Base-by-base conservation (phyloP, 2,888 invertebrate genomes). In the Cryptus armator region DNA sequence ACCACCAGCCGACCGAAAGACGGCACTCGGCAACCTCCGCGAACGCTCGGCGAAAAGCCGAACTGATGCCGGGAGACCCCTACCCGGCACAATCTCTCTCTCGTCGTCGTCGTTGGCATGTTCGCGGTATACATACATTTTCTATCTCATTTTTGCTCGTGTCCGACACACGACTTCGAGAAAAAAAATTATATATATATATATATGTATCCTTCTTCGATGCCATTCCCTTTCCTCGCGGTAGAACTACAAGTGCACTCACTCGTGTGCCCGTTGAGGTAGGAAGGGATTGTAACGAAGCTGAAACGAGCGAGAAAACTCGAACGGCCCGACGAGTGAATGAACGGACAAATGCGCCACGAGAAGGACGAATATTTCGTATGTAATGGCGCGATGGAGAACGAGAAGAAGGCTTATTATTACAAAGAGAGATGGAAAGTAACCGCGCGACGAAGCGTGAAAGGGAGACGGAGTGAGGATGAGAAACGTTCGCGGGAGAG, bases 1-100 rank as follows among this genome's bases (percentile, higher is more conserved):
- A 89, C 87, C 88, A 88, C 87, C 86, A 89, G 83, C 87, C 89
- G 88, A 88, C 75, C 76, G 86, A 83, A 79, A 88, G 83, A 59
- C 74, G 83, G 19, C 66, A 64, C 78, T 91, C 91, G 89, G 89
- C 71, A 68, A 83, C 82, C 86, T 89, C 80, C 89, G 86, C 71
- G 62, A 46, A 6, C 48, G 70, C 68, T 86, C 79, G 84, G 87
- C 67, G 56, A 64, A 74, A 29, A 29, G 86, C 87, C 84, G 83
- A 74, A 77, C 85, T 86, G 87, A 56, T 79, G 62, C 80, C 67
- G 71, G 76, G 37, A 56, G 53, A 14, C 74, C 68, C 72, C 64
- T 48, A 64, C 67, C 72, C 37, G 51, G 24, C 16, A 9, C 32
- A n/a, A 51, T 51, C 72, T 48, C 44, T 59, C 43, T 24, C 72